Evolutionary conservation across 2,113 vertebrate species (phyloP).

Genomic region (Ictalurus punctatus): DNA sequence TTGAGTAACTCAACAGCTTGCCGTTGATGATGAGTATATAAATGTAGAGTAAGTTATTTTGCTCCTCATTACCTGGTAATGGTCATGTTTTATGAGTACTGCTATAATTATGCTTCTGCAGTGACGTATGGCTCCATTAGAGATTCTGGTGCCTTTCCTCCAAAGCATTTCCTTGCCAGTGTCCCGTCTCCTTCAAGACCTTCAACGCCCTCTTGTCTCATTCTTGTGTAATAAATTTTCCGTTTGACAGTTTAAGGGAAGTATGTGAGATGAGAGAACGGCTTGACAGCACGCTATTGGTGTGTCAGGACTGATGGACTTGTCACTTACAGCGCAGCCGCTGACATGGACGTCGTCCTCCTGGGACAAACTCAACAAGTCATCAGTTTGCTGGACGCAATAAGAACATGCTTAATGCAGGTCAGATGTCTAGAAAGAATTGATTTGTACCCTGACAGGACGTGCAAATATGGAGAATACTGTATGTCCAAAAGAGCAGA

Average conservation of each 20-base stretch:
- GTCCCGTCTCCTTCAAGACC: constrained; percentile 18
- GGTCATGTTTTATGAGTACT: constrained; percentile 21
- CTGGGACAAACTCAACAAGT: constrained; percentile 27
- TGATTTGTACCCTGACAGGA: constrained; percentile 17
- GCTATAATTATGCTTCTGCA: constrained; percentile 39
- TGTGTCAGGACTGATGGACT: constrained; percentile 31
- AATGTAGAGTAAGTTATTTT: constrained; percentile 44
- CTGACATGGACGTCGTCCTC: constrained; percentile 23
- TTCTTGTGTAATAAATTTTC: constrained; percentile 14
- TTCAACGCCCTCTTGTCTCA: neutral
- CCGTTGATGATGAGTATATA: constrained; percentile 53
- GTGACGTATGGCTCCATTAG: constrained; percentile 37
- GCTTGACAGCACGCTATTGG: constrained; percentile 24
- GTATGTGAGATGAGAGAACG: constrained; percentile 1
- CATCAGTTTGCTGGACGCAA: constrained; percentile 6
- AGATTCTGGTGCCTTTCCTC: constrained; percentile 43
- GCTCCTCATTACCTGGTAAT: constrained; percentile 34
- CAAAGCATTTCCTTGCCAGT: neutral
- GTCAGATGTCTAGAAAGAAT: constrained; percentile 14
- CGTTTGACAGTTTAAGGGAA: constrained; percentile 23
- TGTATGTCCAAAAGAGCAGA: neutral
- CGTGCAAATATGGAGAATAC: neutral
- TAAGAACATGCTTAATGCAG: constrained; percentile 29
- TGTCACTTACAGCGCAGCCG: constrained; percentile 28
- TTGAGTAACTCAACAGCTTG: constrained; percentile 49